Evolutionary conservation across 2,113 vertebrate genomes (phyloP), one percentile per base, ranked within the genome.

Genomic region (Ptyas mucosa): DNA sequence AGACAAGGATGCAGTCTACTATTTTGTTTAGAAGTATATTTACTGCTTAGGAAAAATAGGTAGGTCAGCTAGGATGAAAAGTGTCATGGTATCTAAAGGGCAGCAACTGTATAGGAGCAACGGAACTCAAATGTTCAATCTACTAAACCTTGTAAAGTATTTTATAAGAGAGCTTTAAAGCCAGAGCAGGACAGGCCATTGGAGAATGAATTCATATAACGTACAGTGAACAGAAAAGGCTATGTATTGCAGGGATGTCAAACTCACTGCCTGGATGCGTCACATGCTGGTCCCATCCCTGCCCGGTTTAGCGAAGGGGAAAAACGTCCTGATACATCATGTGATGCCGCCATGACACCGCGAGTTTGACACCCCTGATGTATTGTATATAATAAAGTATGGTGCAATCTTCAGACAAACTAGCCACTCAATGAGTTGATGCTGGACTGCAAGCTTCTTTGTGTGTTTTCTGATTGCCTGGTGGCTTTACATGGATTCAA

Each of bases 341-440:
- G 12, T 53, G 53, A 53, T 3, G 1, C 53, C 3, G 0, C 12
- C 3, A 1, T 53, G 53, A 53, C 53, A 4, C 14, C 3, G 0
- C 0, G 14, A 53, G 53, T 53, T 53, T 53, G 53, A 53, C 14
- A 15, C 53, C 53, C 14, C 53, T 53, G 53, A 20, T 54, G n/a
- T 55, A 14, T 89, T 39, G 6, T 26, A 6, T 58, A 39, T 54
- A 29, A 53, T 52, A 26, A 24, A 57, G n/a, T 89, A 23, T 29
- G 49, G 24, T 18, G 54, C 24, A 34, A 39, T 39, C 69, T 81
- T 81, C 69, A 81, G 15, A 81, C n/a, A 20, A 39, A 75, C 34
- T 81, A 81, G 18, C 34, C 8, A 21, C 75, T 20, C 75, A 81
- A 8, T 39, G 7, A 75, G n/a, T 20, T 75, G 69, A 75, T 75